Evolutionary conservation across 2,888 invertebrate genomes (phyloP).

Genomic region (Anthophora plumipes): DNA sequence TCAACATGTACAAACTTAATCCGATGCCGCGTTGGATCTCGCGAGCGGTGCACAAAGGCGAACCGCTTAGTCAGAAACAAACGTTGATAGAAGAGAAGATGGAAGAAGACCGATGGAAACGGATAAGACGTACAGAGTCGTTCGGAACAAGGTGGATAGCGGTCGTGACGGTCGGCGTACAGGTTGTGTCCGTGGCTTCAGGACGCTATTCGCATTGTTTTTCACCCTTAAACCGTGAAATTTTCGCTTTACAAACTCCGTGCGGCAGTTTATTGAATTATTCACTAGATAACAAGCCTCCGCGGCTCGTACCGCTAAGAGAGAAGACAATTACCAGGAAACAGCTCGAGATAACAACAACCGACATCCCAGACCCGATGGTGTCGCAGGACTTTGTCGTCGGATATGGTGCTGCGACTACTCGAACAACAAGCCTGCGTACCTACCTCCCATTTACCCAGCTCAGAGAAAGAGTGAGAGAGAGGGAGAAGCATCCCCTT

Average conservation of each 20-base stretch:
- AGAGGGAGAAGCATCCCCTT: conserved; percentile 32
- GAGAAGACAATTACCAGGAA: conserved; percentile 84
- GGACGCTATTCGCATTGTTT: conserved; percentile 67
- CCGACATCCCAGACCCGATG: conserved; percentile 72
- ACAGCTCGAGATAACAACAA: conserved; percentile 82
- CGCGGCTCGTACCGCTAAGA: conserved; percentile 74
- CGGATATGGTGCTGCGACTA: conserved; percentile 69
- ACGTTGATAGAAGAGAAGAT: neutral
- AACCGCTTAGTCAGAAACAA: neutral
- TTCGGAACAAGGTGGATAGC: conserved; percentile 22
- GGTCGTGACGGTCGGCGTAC: neutral
- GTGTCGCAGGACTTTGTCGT: conserved; percentile 69
- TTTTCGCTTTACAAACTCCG: conserved; percentile 75
- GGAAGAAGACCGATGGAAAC: neutral
- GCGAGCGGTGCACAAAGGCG: neutral
- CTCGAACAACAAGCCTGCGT: conserved; percentile 66
- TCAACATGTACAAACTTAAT: neutral
- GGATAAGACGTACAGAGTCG: conserved; percentile 12
- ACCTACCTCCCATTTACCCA: conserved; percentile 60
- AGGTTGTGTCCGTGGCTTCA: conserved; percentile 12
- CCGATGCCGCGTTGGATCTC: neutral
- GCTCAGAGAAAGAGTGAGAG: neutral
- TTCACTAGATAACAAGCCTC: conserved; percentile 82
- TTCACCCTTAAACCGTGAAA: conserved; percentile 76
- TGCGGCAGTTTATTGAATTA: conserved; percentile 82